Percentiles rank a stretch among this genome's conserved stretches.
These are phyloP conservation scores for Seriola quinqueradiata DNA, from an alignment of 2,113 vertebrate genomes.

Conservation along the genomic window DNA sequence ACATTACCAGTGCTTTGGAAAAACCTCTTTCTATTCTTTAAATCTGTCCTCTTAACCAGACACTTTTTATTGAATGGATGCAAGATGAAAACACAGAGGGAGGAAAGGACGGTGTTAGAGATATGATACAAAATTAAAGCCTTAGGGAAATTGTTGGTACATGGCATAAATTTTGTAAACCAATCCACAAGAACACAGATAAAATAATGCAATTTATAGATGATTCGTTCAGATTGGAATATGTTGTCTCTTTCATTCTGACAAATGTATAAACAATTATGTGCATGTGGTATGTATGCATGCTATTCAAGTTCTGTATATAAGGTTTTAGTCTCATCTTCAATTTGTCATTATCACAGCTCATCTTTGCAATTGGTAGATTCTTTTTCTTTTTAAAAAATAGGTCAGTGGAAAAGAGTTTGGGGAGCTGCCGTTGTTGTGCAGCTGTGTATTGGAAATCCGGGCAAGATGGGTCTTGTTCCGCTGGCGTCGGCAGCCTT, in stretches of 20 bases:
- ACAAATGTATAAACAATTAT: neutral
- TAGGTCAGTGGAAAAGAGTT: slow-evolving; percentile 86
- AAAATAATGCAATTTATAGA: slow-evolving; percentile 23
- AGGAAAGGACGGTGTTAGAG: slow-evolving; percentile 23
- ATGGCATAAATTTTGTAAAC: slow-evolving; percentile 15
- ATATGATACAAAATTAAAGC: slow-evolving; percentile 18
- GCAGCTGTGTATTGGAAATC: slow-evolving; percentile 82
- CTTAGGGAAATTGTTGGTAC: slow-evolving; percentile 28
- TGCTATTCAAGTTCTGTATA: neutral
- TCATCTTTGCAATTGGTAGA: slow-evolving; percentile 51
- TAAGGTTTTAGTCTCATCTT: slow-evolving; percentile 10
- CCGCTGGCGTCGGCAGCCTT: slow-evolving; percentile 80
- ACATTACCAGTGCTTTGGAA: slow-evolving; percentile 8
- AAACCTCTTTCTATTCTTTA: slow-evolving; percentile 10
- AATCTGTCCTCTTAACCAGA: neutral
- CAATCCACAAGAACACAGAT: slow-evolving; percentile 6
- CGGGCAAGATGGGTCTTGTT: slow-evolving; percentile 82
- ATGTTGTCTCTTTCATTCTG: slow-evolving; percentile 20
- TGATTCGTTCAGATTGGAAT: slow-evolving; percentile 15
- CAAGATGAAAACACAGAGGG: slow-evolving; percentile 16
- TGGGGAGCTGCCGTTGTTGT: slow-evolving; percentile 79
- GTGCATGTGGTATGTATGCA: neutral
- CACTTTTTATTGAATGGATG: slow-evolving; percentile 18
- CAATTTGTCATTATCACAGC: slow-evolving; percentile 31
- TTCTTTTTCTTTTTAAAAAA: slow-evolving; percentile 72